phyloP scores from a whole-genome alignment of 1,140 invertebrate species.

The Diprion similis region DNA sequence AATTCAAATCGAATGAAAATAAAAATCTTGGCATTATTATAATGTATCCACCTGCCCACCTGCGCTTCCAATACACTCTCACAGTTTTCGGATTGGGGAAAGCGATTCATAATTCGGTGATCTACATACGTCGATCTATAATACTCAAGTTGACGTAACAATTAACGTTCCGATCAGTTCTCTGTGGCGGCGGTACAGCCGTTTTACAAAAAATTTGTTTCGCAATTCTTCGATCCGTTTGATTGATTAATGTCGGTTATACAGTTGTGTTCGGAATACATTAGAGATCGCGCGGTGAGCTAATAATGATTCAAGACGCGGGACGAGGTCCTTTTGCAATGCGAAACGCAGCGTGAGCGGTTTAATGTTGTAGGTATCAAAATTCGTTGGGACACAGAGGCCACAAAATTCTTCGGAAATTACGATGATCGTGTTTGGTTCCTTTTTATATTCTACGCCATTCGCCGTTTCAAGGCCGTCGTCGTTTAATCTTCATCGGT shows the following conservation, averaged over 20 bases:
- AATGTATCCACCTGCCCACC: too few species aligned
- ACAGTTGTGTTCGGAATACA: neutral
- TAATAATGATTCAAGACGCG: neutral
- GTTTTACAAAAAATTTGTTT: neutral
- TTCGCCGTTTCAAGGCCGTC: too few species aligned
- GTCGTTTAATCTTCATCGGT: too few species aligned
- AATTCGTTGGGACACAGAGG: neutral
- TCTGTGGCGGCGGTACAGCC: too few species aligned
- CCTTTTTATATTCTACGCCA: neutral
- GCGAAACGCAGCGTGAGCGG: neutral
- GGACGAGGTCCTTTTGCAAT: neutral
- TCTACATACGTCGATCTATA: too few species aligned
- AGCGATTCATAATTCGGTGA: too few species aligned
- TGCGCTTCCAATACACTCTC: too few species aligned
- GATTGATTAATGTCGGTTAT: neutral
- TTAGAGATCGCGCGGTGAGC: neutral
- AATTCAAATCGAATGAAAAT: too few species aligned
- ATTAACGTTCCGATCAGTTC: too few species aligned
- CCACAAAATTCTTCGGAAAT: neutral
- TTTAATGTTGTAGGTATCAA: neutral
- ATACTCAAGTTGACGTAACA: too few species aligned
- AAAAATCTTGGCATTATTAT: too few species aligned
- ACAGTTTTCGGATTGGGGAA: too few species aligned
- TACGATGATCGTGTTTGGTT: neutral
- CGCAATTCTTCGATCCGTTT: neutral